Base-by-base conservation (phyloP, 2,888 invertebrate genomes). In the Leuctra nigra region DNA sequence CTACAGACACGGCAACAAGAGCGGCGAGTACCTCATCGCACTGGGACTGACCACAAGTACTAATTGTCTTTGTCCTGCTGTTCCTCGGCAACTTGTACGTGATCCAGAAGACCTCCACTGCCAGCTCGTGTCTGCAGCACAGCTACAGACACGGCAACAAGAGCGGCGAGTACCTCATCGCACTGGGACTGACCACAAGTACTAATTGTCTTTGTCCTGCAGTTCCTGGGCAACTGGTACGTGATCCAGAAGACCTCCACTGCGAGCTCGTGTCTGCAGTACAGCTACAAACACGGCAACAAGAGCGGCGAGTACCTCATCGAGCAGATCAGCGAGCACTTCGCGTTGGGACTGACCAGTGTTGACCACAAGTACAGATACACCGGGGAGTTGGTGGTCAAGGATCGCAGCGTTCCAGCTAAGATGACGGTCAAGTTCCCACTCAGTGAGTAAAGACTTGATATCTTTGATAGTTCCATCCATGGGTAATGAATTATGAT, bases 201-300 rank as follows among this genome's bases (percentile, higher is more conserved):
- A n/a, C n/a, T n/a, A n/a, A n/a, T n/a, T n/a, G n/a, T n/a, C n/a
- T n/a, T n/a, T n/a, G n/a, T n/a, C n/a, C n/a, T n/a, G n/a, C 72
- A 90, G 89, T 78, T 90, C 71, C 71, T 89, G 57, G 90, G 90
- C 0, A 71, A 84, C 14, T 91, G 90, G 90, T 87, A 85, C 70
- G 89, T 85, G 13, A 80, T 90, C 36, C 86, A 89, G 71, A 90
- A 90, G 72, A 89, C 89, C 1, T 84, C 87, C 6, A 90, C 89
- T 0, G 86, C 84, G 0, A 88, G 88, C 55, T 79, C 81, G 64
- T 91, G 90, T 71, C 79, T 90, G 65, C 82, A 82, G 1, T 88
- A 90, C 71, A 88, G 89, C 73, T 86, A 87, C 72, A 86, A 84
- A 0, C 74, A 74, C 61, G 80, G 82, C 0, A 77, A 79, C 1